phyloP scores from a whole-genome alignment of 1,140 invertebrate species.

The Lordiphosa clarofinis region DNA sequence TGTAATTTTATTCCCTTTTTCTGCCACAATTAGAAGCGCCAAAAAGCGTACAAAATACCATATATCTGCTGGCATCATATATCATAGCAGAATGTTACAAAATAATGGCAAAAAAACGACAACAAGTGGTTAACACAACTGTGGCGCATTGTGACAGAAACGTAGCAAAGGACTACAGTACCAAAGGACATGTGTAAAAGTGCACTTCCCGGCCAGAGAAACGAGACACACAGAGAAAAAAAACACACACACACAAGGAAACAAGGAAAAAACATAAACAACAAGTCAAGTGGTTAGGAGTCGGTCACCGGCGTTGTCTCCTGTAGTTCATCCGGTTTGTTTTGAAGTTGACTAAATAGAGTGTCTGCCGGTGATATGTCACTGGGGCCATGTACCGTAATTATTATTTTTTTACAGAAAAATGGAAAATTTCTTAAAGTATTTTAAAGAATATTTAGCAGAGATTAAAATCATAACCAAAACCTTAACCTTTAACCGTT shows the following conservation, averaged over 20 bases:
- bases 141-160: constrained; percentile 19
- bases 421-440: too few relatives aligned
- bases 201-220: constrained; percentile 19
- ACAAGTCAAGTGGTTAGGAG: constrained; percentile 15
- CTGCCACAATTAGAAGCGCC: constrained; percentile 47
- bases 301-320: constrained; percentile 11
- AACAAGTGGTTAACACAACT: constrained; percentile 48
- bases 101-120: constrained; percentile 25
- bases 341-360: too few relatives aligned
- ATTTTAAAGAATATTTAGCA: too few relatives aligned
- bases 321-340: neutral
- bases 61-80: constrained; percentile 22
- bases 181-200: constrained; percentile 47
- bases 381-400: too few relatives aligned
- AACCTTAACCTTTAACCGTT: too few relatives aligned
- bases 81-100: constrained; percentile 19
- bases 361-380: too few relatives aligned
- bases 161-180: constrained; percentile 1
- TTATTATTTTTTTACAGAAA: neutral
- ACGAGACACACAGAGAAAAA: constrained; percentile 4
- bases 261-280: constrained; percentile 12
- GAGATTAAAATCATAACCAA: too few relatives aligned
- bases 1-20: constrained; percentile 7
- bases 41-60: constrained; percentile 9
- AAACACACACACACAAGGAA: constrained; percentile 6